These are phyloP conservation scores for Tetragnatha montana DNA, from an alignment of 2,888 invertebrate species.

Conservation along the genomic window DNA sequence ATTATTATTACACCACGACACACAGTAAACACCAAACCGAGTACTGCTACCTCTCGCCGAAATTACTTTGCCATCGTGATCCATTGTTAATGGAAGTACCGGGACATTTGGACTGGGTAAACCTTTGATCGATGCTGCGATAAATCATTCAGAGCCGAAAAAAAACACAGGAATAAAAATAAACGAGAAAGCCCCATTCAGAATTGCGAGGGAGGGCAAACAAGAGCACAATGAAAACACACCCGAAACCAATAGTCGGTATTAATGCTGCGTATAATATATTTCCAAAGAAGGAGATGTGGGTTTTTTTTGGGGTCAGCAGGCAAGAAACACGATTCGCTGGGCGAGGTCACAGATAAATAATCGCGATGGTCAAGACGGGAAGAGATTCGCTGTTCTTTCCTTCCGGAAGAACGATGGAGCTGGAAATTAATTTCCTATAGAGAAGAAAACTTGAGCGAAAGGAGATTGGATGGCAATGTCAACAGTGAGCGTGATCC, in stretches of 20 bases:
- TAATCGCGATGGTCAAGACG: conserved; percentile 41
- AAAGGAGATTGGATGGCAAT: no score
- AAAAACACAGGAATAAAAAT: background rate
- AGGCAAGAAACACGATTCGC: conserved; percentile 30
- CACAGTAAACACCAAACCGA: background rate
- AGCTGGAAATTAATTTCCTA: background rate
- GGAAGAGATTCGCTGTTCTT: background rate
- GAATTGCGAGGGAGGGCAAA: conserved; percentile 29
- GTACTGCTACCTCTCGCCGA: background rate
- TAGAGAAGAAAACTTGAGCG: background rate
- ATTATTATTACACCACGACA: background rate
- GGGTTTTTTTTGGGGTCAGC: conserved; percentile 35
- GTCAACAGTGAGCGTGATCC: no score
- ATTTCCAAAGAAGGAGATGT: conserved; percentile 14
- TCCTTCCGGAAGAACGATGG: background rate
- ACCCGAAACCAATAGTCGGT: conserved; percentile 38
- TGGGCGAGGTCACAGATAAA: conserved; percentile 35
- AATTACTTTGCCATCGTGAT: background rate
- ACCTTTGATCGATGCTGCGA: conserved; percentile 43
- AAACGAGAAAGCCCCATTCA: background rate
- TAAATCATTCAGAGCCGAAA: conserved; percentile 44
- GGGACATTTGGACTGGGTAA: conserved; percentile 4
- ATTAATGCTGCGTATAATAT: conserved; percentile 31
- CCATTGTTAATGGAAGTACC: conserved; percentile 23
- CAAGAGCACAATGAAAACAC: conserved; percentile 9